Conservation (phyloP, 2,797 vertebrate genomes). For the Alauda arvensis region DNA sequence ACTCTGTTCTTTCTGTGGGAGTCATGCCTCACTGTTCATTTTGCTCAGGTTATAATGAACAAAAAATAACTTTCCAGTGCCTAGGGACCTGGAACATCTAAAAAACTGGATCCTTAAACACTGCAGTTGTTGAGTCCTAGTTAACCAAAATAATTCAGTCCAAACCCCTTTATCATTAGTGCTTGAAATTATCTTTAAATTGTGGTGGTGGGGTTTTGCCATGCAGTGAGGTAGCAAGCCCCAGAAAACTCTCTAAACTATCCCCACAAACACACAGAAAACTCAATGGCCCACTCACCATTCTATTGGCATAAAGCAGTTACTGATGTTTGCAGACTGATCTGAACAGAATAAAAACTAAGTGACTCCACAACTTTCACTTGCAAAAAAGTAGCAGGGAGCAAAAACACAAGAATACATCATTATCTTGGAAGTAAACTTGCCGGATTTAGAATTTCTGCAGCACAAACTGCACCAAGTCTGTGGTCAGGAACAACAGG, state of each 20-base stretch:
- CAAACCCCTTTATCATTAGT: neutral
- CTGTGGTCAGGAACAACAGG: neutral
- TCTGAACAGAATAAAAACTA: neutral
- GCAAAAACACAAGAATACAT: neutral
- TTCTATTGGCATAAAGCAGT: accelerated
- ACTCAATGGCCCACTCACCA: neutral
- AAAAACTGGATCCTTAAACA: neutral
- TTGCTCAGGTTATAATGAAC: neutral
- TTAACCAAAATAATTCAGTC: neutral
- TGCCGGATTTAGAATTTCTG: neutral
- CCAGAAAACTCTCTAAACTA: neutral
- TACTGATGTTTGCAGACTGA: neutral
- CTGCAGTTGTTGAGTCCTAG: neutral
- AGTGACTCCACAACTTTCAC: neutral
- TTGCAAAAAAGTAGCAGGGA: neutral
- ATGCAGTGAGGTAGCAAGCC: neutral
- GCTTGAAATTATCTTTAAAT: neutral
- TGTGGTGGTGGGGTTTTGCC: accelerated
- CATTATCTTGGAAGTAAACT: neutral
- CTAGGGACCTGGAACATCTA: neutral
- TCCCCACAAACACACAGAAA: neutral
- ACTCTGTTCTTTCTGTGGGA: neutral
- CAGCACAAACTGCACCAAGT: neutral
- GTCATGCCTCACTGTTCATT: accelerated
- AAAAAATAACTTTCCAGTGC: neutral